phyloP scores from a whole-genome alignment of 2,797 vertebrate genomes.

The Emys orbicularis region DNA sequence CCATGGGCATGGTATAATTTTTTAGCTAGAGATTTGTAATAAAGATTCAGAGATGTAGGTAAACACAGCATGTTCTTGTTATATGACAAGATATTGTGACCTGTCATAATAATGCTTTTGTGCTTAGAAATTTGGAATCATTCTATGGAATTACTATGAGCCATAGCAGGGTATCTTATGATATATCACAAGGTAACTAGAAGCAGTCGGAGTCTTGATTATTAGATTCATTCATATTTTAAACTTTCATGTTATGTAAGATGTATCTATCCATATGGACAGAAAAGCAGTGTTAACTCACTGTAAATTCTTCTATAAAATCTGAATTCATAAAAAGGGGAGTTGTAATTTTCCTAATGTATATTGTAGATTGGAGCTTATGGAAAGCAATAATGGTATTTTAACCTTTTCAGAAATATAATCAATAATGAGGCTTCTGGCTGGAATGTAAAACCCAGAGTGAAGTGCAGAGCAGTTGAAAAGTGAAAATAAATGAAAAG shows the following conservation, averaged over 20 bases:
- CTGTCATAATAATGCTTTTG: background rate
- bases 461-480: background rate
- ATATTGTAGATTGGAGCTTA: background rate
- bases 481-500: background rate
- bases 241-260: background rate
- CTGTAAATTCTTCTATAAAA: background rate
- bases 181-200: background rate
- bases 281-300: background rate
- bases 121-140: background rate
- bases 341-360: background rate
- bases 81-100: background rate
- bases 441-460: constrained; percentile 18
- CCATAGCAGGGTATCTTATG: background rate
- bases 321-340: background rate
- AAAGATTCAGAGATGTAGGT: background rate
- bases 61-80: constrained; percentile 11
- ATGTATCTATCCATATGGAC: background rate
- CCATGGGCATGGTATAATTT: background rate
- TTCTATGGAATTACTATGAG: background rate
- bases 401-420: background rate
- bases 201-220: background rate
- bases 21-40: fast-evolving
- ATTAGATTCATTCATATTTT: background rate
- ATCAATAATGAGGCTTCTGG: background rate
- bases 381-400: background rate